Evolutionary conservation across 1,140 invertebrate species (phyloP).

Genomic region (Penaeus chinensis): DNA sequence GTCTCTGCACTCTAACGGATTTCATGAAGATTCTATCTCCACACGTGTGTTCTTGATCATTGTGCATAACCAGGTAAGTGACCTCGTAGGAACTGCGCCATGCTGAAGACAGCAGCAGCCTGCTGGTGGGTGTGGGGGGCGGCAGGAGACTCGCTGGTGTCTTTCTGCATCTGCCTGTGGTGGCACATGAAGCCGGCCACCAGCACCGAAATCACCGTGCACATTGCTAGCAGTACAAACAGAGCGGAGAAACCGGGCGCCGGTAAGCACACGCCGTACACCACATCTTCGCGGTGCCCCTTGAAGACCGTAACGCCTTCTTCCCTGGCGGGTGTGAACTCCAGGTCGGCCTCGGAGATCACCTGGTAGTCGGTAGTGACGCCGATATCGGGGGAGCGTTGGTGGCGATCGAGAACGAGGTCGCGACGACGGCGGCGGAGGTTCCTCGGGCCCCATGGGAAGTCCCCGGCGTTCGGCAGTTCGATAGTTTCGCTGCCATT

Average conservation of each 20-base stretch:
- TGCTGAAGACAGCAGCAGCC: conserved; percentile 49
- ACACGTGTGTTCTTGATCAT: conserved; percentile 7
- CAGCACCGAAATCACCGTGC: conserved; percentile 77
- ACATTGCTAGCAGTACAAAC: conserved; percentile 86
- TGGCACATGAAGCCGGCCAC: conserved; percentile 67
- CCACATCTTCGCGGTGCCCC: conserved; percentile 81
- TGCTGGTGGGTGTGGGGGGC: conserved; percentile 52
- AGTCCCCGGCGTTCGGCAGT: conserved; percentile 53
- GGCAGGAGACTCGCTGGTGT: conserved; percentile 62
- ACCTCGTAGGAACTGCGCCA: conserved; percentile 61
- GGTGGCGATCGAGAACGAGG: conserved; percentile 77
- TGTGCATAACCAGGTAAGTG: conserved; percentile 52
- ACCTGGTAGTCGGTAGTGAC: conserved; percentile 89
- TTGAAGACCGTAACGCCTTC: conserved; percentile 78
- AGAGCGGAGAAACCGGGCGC: conserved; percentile 87
- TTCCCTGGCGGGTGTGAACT: conserved; percentile 83
- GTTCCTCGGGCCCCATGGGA: conserved; percentile 62
- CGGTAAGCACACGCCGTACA: conserved; percentile 91
- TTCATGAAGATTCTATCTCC: no score
- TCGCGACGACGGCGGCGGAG: conserved; percentile 72
- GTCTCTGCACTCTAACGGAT: no score
- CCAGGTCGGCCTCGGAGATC: conserved; percentile 90
- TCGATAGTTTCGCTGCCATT: conserved; percentile 49
- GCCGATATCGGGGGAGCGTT: conserved; percentile 83
- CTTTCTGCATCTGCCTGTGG: conserved; percentile 65